These are phyloP conservation scores for Zaprionus kolodkinae DNA, from an alignment of 1,140 invertebrate species.

Conservation along the genomic window DNA sequence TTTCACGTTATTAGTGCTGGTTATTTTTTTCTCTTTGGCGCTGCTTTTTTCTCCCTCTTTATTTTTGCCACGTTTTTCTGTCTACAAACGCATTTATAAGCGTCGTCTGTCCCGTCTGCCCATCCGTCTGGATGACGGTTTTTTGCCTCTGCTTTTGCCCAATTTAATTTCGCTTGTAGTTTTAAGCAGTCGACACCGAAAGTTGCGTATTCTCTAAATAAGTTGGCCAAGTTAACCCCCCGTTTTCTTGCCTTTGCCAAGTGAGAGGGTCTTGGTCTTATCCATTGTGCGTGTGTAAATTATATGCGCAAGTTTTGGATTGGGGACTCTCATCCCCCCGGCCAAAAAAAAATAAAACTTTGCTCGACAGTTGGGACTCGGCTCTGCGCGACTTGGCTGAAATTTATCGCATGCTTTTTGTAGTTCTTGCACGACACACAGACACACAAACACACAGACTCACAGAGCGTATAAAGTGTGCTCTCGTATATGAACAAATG, in stretches of 20 bases:
- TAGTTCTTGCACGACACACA: slow-evolving; percentile 21
- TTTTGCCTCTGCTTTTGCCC: slow-evolving; percentile 27
- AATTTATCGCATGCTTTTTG: slow-evolving; percentile 56
- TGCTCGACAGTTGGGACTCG: slow-evolving; percentile 20
- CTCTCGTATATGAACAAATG: not conserved
- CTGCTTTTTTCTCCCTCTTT: slow-evolving; percentile 1
- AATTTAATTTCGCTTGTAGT: slow-evolving; percentile 55
- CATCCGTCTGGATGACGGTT: not conserved
- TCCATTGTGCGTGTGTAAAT: slow-evolving; percentile 53
- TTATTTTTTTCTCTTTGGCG: not conserved
- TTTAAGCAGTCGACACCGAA: slow-evolving; percentile 40
- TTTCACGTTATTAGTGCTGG: slow-evolving; percentile 69
- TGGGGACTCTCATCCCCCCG: not conserved
- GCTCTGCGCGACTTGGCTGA: slow-evolving; percentile 34
- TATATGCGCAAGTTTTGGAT: slow-evolving; percentile 62
- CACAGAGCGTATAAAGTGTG: slow-evolving; percentile 4
- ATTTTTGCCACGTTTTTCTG: slow-evolving; percentile 11
- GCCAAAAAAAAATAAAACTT: slow-evolving; percentile 42
- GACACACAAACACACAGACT: no score
- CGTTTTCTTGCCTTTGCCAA: not conserved
- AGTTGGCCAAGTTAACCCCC: slow-evolving; percentile 57
- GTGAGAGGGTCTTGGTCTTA: slow-evolving; percentile 4
- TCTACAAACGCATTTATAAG: slow-evolving; percentile 12
- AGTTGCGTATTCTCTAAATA: slow-evolving; percentile 43
- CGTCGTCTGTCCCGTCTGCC: not conserved